These are phyloP conservation scores for Bombus pyrosoma DNA, from an alignment of 1,140 invertebrate genomes.

Conservation along the genomic window DNA sequence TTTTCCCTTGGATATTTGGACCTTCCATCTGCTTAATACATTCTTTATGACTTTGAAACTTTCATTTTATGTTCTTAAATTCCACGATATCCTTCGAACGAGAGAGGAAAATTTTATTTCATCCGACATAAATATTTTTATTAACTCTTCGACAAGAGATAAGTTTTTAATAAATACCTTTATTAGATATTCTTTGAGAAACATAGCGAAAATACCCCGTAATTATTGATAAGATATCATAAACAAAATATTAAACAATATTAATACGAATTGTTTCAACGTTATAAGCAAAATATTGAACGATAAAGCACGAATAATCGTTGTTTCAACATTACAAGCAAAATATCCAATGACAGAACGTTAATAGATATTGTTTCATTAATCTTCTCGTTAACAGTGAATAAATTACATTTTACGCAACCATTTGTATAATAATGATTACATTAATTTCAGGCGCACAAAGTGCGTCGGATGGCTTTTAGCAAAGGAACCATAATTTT, in stretches of 20 bases:
- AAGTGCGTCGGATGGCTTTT: neutral
- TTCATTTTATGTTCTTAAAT: neutral
- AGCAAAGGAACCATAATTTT: neutral
- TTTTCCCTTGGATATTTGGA: neutral
- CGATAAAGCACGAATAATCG: neutral
- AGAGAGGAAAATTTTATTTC: neutral
- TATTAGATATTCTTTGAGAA: neutral
- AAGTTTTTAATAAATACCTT: neutral
- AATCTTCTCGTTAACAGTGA: neutral
- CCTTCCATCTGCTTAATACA: neutral
- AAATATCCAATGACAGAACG: too few relatives aligned
- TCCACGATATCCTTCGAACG: neutral
- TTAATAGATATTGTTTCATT: neutral
- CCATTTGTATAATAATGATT: neutral
- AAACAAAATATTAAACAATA: too few relatives aligned
- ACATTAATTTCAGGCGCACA: neutral
- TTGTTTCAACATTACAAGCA: neutral
- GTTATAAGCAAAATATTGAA: neutral
- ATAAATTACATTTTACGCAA: neutral
- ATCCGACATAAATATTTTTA: neutral
- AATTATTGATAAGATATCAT: too few relatives aligned
- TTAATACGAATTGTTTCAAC: neutral
- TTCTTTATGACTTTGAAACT: neutral
- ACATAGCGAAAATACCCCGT: neutral
- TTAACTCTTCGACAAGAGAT: neutral